Evolutionary conservation across 1,140 invertebrate species (phyloP).

Genomic region (Brachionus rotundiformis): DNA sequence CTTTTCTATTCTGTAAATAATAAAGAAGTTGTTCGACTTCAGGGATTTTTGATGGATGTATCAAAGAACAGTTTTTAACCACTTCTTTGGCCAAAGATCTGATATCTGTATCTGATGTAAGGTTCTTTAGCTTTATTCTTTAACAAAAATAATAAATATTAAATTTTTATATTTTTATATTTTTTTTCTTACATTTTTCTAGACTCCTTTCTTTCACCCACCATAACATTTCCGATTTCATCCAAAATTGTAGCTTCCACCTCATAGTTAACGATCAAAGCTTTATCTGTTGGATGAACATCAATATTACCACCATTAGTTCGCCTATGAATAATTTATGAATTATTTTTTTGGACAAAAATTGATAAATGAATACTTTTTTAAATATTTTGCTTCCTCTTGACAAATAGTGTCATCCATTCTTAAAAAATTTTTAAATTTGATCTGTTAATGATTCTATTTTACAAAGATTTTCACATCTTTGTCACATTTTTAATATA

Average conservation of each 20-base stretch:
- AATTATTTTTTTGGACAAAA: too few relatives aligned
- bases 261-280: constrained; percentile 85
- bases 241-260: constrained; percentile 81
- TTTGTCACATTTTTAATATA: too few relatives aligned
- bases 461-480: constrained; percentile 9
- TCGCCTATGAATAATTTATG: constrained; percentile 70
- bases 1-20: constrained; percentile 82
- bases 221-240: constrained; percentile 78
- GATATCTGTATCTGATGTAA: constrained; percentile 79
- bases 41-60: constrained; percentile 77
- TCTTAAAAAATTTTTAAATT: neutral
- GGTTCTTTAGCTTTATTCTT: constrained; percentile 78
- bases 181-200: constrained; percentile 65
- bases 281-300: constrained; percentile 85
- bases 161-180: constrained; percentile 29
- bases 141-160: neutral
- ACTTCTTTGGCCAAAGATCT: constrained; percentile 79
- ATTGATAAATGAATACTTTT: constrained; percentile 49
- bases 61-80: constrained; percentile 82
- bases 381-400: constrained; percentile 42
- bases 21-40: constrained; percentile 89
- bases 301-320: constrained; percentile 80
- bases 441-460: neutral
- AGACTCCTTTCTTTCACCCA: constrained; percentile 78
- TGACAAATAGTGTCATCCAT: constrained; percentile 28